Evolutionary conservation across 1,140 invertebrate species (phyloP).

Genomic region (Micrasema minimum): DNA sequence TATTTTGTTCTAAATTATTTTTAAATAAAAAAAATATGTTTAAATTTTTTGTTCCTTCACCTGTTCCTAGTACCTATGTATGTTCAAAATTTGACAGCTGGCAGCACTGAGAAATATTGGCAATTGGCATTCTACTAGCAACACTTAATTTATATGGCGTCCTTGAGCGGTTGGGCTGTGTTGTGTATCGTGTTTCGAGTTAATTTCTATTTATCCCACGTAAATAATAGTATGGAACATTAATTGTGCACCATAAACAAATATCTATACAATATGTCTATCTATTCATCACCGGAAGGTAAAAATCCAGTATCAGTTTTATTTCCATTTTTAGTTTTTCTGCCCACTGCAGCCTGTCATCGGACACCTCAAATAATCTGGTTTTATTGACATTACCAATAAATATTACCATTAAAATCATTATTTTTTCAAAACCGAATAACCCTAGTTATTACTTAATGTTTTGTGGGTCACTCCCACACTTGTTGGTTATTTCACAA

Average conservation of each 20-base stretch:
- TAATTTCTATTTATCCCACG: neutral
- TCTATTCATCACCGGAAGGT: slow-evolving; percentile 34
- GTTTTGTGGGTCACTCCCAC: neutral
- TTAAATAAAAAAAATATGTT: too few relatives aligned
- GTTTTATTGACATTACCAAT: neutral
- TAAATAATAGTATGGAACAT: neutral
- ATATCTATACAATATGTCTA: slow-evolving; percentile 19
- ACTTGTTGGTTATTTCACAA: slow-evolving; percentile 15
- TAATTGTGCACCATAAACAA: neutral
- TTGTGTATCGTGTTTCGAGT: slow-evolving; percentile 5
- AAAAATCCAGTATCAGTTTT: neutral
- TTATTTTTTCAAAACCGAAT: neutral
- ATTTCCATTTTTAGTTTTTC: neutral
- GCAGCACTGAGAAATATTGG: neutral
- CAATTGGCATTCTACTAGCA: neutral
- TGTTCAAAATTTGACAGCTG: too few relatives aligned
- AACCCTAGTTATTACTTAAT: neutral
- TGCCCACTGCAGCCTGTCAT: slow-evolving; percentile 2
- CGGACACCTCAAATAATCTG: slow-evolving; percentile 11
- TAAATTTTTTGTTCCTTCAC: too few relatives aligned
- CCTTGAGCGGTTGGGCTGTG: neutral
- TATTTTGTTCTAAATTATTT: too few relatives aligned
- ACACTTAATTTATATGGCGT: slow-evolving; percentile 13
- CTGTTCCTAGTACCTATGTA: too few relatives aligned
- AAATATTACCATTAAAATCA: neutral